Conservation (phyloP, 2,797 vertebrate genomes). For the Ctenopoma kingsleyae region DNA sequence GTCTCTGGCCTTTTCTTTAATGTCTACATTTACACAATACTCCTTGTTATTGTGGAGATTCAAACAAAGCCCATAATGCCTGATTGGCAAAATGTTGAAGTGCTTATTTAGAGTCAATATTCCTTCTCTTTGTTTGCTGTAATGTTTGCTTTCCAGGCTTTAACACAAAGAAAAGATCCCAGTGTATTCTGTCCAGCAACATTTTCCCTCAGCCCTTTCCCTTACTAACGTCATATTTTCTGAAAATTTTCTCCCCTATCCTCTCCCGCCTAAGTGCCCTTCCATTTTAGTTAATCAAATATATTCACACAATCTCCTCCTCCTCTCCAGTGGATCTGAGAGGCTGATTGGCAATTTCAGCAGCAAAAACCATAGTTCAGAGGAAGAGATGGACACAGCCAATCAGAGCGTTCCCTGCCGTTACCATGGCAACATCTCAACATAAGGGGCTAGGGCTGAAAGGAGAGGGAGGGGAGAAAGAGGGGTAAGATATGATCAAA, state of each 20-base stretch:
- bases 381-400: constrained; percentile 64
- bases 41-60: constrained; percentile 11
- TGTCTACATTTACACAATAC: constrained; percentile 2
- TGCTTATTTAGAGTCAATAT: constrained; percentile 25
- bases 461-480: constrained; percentile 10
- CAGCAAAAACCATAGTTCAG: constrained; percentile 68
- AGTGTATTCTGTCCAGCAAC: constrained; percentile 39
- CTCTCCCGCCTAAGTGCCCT: constrained; percentile 71
- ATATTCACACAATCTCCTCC: constrained; percentile 81
- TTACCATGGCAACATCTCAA: constrained; percentile 82
- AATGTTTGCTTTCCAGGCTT: constrained; percentile 36
- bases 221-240: constrained; percentile 55
- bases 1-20: not conserved
- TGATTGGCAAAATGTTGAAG: constrained; percentile 2
- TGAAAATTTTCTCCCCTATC: constrained; percentile 47
- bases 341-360: constrained; percentile 85
- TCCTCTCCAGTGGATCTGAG: constrained; percentile 74
- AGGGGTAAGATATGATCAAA: constrained; percentile 68
- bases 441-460: constrained; percentile 65
- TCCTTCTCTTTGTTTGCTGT: constrained; percentile 18
- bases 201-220: constrained; percentile 52
- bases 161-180: constrained; percentile 25
- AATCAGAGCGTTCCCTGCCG: constrained; percentile 70
- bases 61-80: not conserved
- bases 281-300: constrained; percentile 84